Evolutionary conservation across 2,797 vertebrate species (phyloP), one percentile per base, ranked within the genome.

Genomic region (Percopsis omiscomaycus): DNA sequence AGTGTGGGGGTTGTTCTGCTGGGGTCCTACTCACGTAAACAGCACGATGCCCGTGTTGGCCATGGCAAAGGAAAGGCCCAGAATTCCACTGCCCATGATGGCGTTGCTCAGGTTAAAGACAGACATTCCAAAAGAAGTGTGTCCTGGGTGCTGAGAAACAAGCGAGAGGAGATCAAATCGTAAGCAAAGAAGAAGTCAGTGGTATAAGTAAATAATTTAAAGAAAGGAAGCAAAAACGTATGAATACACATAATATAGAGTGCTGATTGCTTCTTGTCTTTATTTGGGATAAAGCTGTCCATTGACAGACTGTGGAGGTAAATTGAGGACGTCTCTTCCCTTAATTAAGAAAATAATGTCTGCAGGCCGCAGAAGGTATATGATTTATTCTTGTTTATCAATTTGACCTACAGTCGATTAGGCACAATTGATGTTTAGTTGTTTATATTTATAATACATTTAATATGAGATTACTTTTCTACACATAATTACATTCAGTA

Each of bases 41-140:
- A 99, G 91, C 5, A 99, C 44, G 50, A 99, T 98, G 77, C 98
- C 98, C 0, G 97, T 99, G 90, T 99, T 99, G 57, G 98, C 96
- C 97, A 99, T 96, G 65, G 98, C 97, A 11, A 92, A 99, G 37
- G 98, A 98, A 59, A 99, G 86, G 47, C 98, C 98, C 70, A 99
- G 87, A 80, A 99, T 98, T 1, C 97, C 98, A 0, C 97, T 98
- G 81, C 98, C 97, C 97, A 99, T 99, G 78, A 98, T 99, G 79
- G 97, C 97, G 0, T 99, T 99, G 77, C 96, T 97, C 87, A 99
- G 85, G 82, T 99, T 99, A 84, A 99, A 98, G 0, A 95, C 93
- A 0, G 97, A 99, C 94, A 98, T 97, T 61, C 97, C 96, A 42
- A 98, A 96, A 3, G 98, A 97, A 4, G 90, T 87, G 68, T 94